These are phyloP conservation scores for Oegoconia quadripuncta DNA, from an alignment of 2,888 invertebrate genomes.

Conservation along the genomic window DNA sequence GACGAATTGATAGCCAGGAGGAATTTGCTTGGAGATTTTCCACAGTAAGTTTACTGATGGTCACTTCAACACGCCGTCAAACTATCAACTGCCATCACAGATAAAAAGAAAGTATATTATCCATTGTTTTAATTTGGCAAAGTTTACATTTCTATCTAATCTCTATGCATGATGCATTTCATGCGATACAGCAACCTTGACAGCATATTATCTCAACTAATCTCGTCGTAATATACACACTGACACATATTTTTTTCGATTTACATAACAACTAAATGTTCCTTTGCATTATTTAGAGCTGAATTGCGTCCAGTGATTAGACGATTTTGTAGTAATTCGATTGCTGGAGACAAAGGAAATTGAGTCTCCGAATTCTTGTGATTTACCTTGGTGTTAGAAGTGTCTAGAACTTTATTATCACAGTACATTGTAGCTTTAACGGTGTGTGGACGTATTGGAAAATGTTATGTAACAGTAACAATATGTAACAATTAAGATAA, in stretches of 20 bases:
- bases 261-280: slow-evolving; percentile 15
- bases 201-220: slow-evolving; percentile 46
- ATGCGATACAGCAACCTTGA: slow-evolving; percentile 59
- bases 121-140: slow-evolving; percentile 1
- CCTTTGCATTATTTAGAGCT: no score
- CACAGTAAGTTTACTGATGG: no score
- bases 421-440: no score
- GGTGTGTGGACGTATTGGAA: no score
- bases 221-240: slow-evolving; percentile 34
- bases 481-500: slow-evolving; percentile 9
- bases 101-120: background rate
- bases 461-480: background rate
- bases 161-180: slow-evolving; percentile 44
- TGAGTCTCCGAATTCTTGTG: no score
- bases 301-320: no score
- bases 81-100: background rate
- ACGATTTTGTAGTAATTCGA: no score
- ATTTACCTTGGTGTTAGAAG: no score
- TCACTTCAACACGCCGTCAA: no score
- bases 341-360: no score
- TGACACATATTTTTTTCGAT: slow-evolving; percentile 42
- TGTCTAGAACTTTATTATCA: no score
- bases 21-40: no score
- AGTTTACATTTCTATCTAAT: slow-evolving; percentile 56
- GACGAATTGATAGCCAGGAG: background rate